Evolutionary conservation across 53 echinoderm and acorn worm genomes (phyloP).

Genomic region (Zoroaster sp.): DNA sequence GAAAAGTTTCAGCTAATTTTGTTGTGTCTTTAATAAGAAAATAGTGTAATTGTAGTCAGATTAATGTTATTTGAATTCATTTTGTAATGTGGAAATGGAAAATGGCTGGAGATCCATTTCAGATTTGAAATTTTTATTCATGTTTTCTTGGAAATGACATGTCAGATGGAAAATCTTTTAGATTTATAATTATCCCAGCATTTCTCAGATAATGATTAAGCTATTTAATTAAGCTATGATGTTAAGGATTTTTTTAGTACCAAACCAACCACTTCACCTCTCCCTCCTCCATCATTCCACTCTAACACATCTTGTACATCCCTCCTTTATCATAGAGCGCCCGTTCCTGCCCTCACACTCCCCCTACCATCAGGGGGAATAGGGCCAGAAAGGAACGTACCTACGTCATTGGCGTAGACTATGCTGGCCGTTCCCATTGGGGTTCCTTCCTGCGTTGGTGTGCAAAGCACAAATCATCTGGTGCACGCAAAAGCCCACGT

Average conservation of each 20-base stretch:
- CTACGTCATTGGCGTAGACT: constrained; percentile 42
- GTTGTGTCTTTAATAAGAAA: too few relatives aligned
- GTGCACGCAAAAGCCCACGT: constrained; percentile 3
- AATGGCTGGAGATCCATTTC: too few relatives aligned
- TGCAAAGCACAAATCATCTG: not conserved
- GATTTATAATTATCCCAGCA: too few relatives aligned
- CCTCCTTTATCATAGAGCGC: constrained; percentile 2
- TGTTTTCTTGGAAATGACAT: too few relatives aligned
- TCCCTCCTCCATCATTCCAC: not conserved
- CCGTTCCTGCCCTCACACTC: not conserved
- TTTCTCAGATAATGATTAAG: too few relatives aligned
- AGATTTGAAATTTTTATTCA: too few relatives aligned
- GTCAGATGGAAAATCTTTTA: too few relatives aligned
- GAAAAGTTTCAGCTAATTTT: too few relatives aligned
- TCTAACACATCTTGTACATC: not conserved
- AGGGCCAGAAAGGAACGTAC: constrained; percentile 33
- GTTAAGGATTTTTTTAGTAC: not conserved
- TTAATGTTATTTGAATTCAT: too few relatives aligned
- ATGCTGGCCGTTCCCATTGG: constrained; percentile 30
- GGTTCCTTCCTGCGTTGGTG: constrained; percentile 25
- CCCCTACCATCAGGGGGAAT: constrained; percentile 25
- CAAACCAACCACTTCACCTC: not conserved
- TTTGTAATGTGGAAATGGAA: too few relatives aligned
- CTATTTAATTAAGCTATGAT: too few relatives aligned
- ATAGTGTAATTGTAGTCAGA: too few relatives aligned